Percentiles rank a stretch among this genome's conserved stretches.
Evolutionary conservation across 2,888 invertebrate species (phyloP).

Genomic region (Brenthis hecate): DNA sequence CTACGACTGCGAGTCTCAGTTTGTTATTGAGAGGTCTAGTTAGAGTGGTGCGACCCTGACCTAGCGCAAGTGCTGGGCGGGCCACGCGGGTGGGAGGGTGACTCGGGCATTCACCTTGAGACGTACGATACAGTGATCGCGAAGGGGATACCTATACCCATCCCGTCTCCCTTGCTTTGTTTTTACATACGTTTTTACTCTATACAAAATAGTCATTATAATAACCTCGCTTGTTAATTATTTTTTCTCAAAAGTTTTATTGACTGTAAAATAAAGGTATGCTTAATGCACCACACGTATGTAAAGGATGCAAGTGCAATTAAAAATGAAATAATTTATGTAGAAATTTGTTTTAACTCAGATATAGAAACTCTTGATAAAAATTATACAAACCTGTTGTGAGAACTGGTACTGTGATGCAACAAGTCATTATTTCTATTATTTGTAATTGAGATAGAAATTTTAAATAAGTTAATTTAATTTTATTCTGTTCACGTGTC

Average conservation of each 20-base stretch:
- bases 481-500: not conserved
- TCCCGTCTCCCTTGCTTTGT: slow-evolving; percentile 25
- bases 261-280: no score
- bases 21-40: slow-evolving; percentile 50
- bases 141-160: slow-evolving; percentile 40
- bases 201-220: not conserved
- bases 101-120: slow-evolving; percentile 78
- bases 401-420: no score
- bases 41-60: slow-evolving; percentile 72
- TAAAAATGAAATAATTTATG: no score
- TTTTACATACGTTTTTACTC: not conserved
- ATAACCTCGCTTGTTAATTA: no score
- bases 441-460: slow-evolving; percentile 2
- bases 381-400: no score
- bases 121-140: slow-evolving; percentile 61
- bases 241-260: no score
- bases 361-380: no score
- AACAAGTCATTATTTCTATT: no score
- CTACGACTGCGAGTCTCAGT: slow-evolving; percentile 15
- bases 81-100: slow-evolving; percentile 76
- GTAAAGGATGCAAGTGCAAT: no score
- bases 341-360: no score
- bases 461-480: slow-evolving; percentile 7
- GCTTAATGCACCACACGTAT: no score
- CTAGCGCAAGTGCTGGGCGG: slow-evolving; percentile 77